Base-by-base conservation (phyloP, 2,888 invertebrate species). In the Agrotis ipsilon region DNA sequence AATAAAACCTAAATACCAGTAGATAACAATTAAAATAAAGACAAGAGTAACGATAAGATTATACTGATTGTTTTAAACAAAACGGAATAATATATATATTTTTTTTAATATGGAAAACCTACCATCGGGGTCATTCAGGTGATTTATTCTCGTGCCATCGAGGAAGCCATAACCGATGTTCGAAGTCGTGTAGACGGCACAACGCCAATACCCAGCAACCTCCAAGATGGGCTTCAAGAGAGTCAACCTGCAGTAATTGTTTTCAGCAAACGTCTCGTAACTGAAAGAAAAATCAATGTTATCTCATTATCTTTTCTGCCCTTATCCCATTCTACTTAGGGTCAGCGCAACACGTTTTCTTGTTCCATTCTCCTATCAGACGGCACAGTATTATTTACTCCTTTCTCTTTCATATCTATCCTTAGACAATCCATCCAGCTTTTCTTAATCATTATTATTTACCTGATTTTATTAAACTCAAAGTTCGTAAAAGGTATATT, bases 181-280 rank as follows among this genome's bases (percentile, higher is more conserved):
- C 2, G 74, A 70, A 0, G 85, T 82, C 0, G 94, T 93, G 27
- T 92, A 88, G 43, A 96, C 75, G 24, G 89, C 92, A 55, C 96
- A 96, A n/a, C 96, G 91, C 96, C 96, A 96, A 32, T 92, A 66
- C 0, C 96, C 95, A 6, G 64, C 66, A 93, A 0, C 92, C 0
- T 66, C 49, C 3, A 49, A 49, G 3, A 62, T 24, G 0, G 92
- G 91, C 55, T 87, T 78, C 0, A 84, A 87, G 71, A 95, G 91
- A 5, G 87, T 86, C 18, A 96, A 85, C 3, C 90, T 91, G 71
- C 95, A 96, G 43, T 88, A 86, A 75, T 92, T 86, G 9, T 62
- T 83, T 27, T 73, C 64, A 7, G 88, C 74, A 2, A 83, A 80
- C 0, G 91, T 85, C 7, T 83, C 66, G 49, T 86, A 81, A 39